Evolutionary conservation across 2,113 vertebrate genomes (phyloP).

Genomic region (Butorides virescens): DNA sequence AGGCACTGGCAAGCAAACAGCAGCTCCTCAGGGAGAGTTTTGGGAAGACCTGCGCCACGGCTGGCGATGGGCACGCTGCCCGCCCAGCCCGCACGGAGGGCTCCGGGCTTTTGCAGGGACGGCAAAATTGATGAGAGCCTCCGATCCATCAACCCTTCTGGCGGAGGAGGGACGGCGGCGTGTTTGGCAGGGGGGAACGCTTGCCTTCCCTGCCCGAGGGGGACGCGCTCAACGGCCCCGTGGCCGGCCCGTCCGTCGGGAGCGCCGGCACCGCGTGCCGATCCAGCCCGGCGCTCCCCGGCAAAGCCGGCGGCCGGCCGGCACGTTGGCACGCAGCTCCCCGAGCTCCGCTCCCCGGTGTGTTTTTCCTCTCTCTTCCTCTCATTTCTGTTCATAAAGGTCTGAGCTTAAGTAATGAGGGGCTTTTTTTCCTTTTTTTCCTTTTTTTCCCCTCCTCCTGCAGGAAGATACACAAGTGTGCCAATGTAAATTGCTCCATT

Average conservation of each 20-base stretch:
- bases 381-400: constrained; percentile 57
- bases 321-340: not conserved
- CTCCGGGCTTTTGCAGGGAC: not conserved
- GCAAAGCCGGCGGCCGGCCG: not conserved
- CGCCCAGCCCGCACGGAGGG: accelerated
- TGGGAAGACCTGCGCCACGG: accelerated
- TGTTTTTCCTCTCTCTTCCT: constrained; percentile 23
- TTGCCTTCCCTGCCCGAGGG: accelerated
- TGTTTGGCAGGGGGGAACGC: accelerated
- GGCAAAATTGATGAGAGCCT: not conserved
- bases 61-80: accelerated
- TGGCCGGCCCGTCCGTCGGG: accelerated
- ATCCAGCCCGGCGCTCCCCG: not conserved
- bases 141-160: not conserved
- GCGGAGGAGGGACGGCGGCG: not conserved
- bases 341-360: not conserved
- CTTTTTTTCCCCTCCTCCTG: constrained; percentile 29
- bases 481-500: constrained; percentile 77
- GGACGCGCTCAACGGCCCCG: accelerated
- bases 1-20: not conserved
- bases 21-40: accelerated
- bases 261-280: not conserved
- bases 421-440: not conserved
- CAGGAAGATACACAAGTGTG: constrained; percentile 71
- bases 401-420: constrained; percentile 68